Evolutionary conservation across 2,113 vertebrate species (phyloP).

Genomic region (Solea solea): DNA sequence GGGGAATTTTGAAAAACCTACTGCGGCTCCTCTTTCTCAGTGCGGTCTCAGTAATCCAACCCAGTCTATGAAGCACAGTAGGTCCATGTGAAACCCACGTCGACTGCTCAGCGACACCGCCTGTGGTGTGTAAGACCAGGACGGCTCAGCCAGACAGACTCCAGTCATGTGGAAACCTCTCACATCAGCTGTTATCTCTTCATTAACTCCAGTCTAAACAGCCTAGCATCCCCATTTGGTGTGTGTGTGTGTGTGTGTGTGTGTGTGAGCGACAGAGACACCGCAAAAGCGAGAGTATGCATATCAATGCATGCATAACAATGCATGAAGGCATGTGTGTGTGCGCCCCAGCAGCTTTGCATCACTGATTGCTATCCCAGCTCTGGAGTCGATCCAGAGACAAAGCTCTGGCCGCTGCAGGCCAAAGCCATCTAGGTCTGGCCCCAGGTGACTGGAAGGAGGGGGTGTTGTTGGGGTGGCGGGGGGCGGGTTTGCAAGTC

Average conservation of each 20-base stretch:
- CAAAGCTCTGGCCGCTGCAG: slow-evolving; percentile 9
- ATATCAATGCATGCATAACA: slow-evolving; percentile 25
- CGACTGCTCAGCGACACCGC: slow-evolving; percentile 5
- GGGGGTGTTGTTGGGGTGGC: not conserved
- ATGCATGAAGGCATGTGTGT: slow-evolving; percentile 8
- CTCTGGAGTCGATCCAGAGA: slow-evolving; percentile 26
- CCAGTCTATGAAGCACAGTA: slow-evolving; percentile 31
- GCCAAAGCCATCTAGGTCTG: slow-evolving; percentile 63
- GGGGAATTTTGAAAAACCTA: not conserved
- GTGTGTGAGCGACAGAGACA: slow-evolving; percentile 13
- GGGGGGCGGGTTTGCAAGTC: slow-evolving; percentile 33
- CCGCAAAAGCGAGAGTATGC: slow-evolving; percentile 17
- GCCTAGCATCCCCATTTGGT: slow-evolving; percentile 63
- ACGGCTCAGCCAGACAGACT: slow-evolving; percentile 18
- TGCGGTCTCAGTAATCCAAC: slow-evolving; percentile 10
- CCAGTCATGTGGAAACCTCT: slow-evolving; percentile 85
- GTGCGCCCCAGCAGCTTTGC: slow-evolving; percentile 25
- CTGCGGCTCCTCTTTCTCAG: not conserved
- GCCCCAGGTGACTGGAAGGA: slow-evolving; percentile 32
- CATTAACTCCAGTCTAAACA: slow-evolving; percentile 93
- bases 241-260: slow-evolving; percentile 39
- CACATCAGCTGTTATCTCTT: slow-evolving; percentile 94
- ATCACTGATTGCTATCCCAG: slow-evolving; percentile 48
- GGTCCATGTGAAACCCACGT: slow-evolving; percentile 20
- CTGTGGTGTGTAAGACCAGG: slow-evolving; percentile 6